A percentile compares a stretch with the other conserved stretches of the same genome.
phyloP scores from a whole-genome alignment of 2,888 invertebrate genomes.

The Cephus pygmeus region DNA sequence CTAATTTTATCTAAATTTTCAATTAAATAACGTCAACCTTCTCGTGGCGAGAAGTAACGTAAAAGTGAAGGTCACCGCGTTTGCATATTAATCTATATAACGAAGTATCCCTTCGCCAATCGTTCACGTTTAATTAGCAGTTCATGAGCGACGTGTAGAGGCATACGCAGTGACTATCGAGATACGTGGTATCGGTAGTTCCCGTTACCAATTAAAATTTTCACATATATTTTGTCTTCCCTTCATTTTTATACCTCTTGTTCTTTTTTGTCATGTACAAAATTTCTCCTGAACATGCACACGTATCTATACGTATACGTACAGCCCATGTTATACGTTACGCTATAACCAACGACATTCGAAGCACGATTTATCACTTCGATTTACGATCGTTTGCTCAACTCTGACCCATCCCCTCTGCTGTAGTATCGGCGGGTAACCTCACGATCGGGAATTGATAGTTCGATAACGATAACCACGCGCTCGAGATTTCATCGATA shows the following conservation, averaged over 20 bases:
- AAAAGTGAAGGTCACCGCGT: constrained; percentile 17
- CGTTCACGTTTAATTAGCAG: constrained; percentile 45
- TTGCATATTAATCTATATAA: constrained; percentile 52
- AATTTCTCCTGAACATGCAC: background rate
- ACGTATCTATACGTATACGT: background rate
- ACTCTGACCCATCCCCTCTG: constrained; percentile 5
- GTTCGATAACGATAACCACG: constrained; percentile 2
- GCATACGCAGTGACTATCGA: background rate
- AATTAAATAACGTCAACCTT: background rate
- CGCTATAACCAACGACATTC: background rate
- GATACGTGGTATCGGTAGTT: background rate
- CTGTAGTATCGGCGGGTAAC: constrained; percentile 8
- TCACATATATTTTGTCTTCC: background rate
- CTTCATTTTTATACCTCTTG: background rate
- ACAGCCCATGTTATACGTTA: background rate
- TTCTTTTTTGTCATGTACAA: background rate
- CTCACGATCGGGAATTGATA: constrained; percentile 9
- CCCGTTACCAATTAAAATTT: background rate
- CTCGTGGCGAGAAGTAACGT: background rate
- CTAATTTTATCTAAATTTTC: background rate
- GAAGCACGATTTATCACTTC: background rate
- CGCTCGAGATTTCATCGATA: constrained; percentile 2
- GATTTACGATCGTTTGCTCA: constrained; percentile 7
- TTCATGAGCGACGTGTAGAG: background rate
- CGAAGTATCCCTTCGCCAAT: constrained; percentile 45